Conservation (phyloP, 2,113 vertebrate genomes). For the Zosterops borbonicus region DNA sequence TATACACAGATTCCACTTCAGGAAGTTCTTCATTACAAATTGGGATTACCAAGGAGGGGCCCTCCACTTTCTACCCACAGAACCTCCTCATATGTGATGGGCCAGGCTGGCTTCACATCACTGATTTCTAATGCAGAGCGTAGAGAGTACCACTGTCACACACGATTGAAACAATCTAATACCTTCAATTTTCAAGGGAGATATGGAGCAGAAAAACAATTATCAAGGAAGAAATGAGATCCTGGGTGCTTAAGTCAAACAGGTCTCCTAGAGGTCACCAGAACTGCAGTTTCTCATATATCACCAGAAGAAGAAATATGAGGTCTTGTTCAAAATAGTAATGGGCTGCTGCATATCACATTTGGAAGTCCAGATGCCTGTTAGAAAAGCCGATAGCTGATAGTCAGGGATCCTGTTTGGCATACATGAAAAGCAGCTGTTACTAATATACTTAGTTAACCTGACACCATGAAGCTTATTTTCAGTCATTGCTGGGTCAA, state of each 20-base stretch:
- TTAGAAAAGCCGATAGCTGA: constrained; percentile 7
- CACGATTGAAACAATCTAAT: constrained; percentile 31
- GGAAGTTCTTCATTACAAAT: neutral
- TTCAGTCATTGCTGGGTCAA: neutral
- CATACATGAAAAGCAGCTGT: constrained; percentile 38
- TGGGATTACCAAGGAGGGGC: neutral
- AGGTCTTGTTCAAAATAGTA: constrained; percentile 31
- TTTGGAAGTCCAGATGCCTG: constrained; percentile 29
- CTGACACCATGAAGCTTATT: neutral
- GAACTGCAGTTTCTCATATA: constrained; percentile 12
- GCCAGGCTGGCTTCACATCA: neutral
- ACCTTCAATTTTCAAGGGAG: constrained; percentile 35
- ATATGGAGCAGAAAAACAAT: constrained; percentile 37
- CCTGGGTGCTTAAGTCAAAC: constrained; percentile 6
- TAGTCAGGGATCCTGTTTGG: neutral
- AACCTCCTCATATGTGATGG: neutral
- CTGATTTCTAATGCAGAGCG: neutral
- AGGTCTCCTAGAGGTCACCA: constrained; percentile 43
- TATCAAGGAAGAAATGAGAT: constrained; percentile 45
- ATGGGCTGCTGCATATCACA: neutral
- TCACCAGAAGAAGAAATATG: constrained; percentile 36
- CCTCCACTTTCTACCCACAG: neutral
- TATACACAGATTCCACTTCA: neutral
- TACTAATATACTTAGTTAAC: neutral
- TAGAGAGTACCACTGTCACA: neutral